Base-by-base conservation (phyloP, 2,888 invertebrate species). In the Iselma pallidipennis region DNA sequence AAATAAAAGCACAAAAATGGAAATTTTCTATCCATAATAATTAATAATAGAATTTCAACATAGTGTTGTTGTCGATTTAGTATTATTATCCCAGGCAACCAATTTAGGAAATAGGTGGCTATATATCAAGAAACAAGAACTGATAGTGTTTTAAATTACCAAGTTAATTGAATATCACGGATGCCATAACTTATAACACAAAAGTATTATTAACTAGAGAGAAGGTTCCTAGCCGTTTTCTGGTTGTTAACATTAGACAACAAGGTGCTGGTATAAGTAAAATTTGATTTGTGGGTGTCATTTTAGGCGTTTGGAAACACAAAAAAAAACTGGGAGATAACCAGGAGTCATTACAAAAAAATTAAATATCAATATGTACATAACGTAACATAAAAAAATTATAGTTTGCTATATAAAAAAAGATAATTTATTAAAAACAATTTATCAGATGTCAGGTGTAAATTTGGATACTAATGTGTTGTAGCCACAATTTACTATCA, bases 131-230 rank as follows among this genome's bases (percentile, higher is more conserved):
- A 45, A 58, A 52, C 60, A 54, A 55, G 49, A 49, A 65, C 55
- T 62, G 64, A 67, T 67, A 65, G 66, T 60, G 64, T 66, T 67
- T 68, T 65, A 67, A 68, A 67, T 68, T 66, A 68, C 63, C 45
- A 59, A 65, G 61, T 65, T 65, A 68, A 68, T 68, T 68, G 66
- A 68, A 68, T 68, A 67, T 61, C 63, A 63, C 63, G 63, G 59
- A 66, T 65, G 66, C 68, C 65, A 65, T 66, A 67, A 66, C 65
- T 66, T 64, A 66, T 54, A 63, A 60, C 56, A 63, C 62, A 45
- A 63, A 65, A 65, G 62, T 63, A 59, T 62, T 65, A 63, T 59
- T 65, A 65, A 63, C 62, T 59, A 57, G 29, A 26, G 21, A n/a
- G 45, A n/a, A n/a, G n/a, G n/a, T n/a, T n/a, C n/a, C n/a, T n/a